Evolutionary conservation across 1,140 invertebrate genomes (phyloP), one percentile per base, ranked within the genome.

Genomic region (Druon quercuslanigerum): DNA sequence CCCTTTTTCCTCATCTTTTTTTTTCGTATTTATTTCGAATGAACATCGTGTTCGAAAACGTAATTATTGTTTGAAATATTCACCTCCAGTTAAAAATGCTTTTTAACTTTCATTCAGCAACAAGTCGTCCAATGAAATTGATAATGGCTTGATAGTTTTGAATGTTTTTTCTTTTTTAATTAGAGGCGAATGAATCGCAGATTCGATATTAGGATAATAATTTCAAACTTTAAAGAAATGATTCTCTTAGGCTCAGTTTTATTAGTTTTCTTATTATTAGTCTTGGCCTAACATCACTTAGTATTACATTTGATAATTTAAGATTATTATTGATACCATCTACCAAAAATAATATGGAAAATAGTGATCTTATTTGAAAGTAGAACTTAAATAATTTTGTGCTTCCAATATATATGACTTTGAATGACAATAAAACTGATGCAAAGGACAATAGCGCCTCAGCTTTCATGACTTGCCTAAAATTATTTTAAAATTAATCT

Each of bases 291-390:
- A 19, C 7, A 70, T 9, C 6, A 46, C 40, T 46, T 46, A 46
- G 40, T 9, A 46, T 46, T 46, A 46, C 4, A 46, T 46, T 16
- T 51, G 74, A 75, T 51, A 78, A 46, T 46, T 9, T 46, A 46
- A 46, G 40, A 46, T 46, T 46, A 46, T 46, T 8, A 1, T 46
- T 46, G 8, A 46, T 46, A 9, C 9, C 40, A 8, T 46, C 40
- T 46, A 46, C 40, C 40, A 9, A 46, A 46, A 46, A 79, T 1
- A 17, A 70, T 57, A n/a, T 56, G 9, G n/a, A 50, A 33, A 20
- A 74, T 19, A 74, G 50, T 78, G 71, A 50, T 72, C 54, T 81
- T 60, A 73, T 50, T 25, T 25, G 60, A 25, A 77, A 57, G 73
- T 16, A 16, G 60, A 33, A 60, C 14, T 25, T 66, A 40, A 40